Evolutionary conservation across 2,797 vertebrate species (phyloP), one percentile per base, ranked within the genome.

Genomic region (Diplodus sargus): DNA sequence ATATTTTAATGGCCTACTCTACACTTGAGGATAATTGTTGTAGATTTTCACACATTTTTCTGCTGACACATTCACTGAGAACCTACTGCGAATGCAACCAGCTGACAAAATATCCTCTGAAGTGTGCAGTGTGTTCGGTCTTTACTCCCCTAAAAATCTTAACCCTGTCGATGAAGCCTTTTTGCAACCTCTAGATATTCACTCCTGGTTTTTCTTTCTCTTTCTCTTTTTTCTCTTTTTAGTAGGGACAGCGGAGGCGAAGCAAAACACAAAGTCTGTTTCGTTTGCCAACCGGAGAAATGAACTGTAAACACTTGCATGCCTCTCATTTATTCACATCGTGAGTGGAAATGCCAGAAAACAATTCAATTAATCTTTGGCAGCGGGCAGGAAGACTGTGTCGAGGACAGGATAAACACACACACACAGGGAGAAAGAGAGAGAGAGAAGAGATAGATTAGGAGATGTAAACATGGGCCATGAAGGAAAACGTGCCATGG

Each of bases 281-380:
- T 59, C 61, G 80, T 53, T 83, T 85, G 86, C 86, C 88, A 89
- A 70, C 62, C 66, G 75, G 78, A 92, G 65, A 85, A 89, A 87
- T 82, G 5, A 83, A 88, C 81, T 68, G 73, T 89, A 92, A 91
- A 90, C 79, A 86, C 81, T 64, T 3, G 73, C 82, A 74, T 81
- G 63, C 75, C 69, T 90, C 73, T 76, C 79, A 58, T 85, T 84
- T 89, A 87, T 87, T 84, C 88, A 68, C 76, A 74, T 72, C 17
- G 20, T 74, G 67, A 85, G 70, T 5, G 11, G 60, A 71, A 85
- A 87, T 69, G 92, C 86, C 91, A 91, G 85, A 91, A 89, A 92
- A 88, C 82, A 89, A 91, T 88, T 88, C 58, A 82, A 87, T 92
- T 87, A 87, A 87, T 92, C 86, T 89, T 84, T 90, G 81, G 86